Conservation (phyloP, 2,888 invertebrate species). For the Scaptodrosophila latifasciaeformis region DNA sequence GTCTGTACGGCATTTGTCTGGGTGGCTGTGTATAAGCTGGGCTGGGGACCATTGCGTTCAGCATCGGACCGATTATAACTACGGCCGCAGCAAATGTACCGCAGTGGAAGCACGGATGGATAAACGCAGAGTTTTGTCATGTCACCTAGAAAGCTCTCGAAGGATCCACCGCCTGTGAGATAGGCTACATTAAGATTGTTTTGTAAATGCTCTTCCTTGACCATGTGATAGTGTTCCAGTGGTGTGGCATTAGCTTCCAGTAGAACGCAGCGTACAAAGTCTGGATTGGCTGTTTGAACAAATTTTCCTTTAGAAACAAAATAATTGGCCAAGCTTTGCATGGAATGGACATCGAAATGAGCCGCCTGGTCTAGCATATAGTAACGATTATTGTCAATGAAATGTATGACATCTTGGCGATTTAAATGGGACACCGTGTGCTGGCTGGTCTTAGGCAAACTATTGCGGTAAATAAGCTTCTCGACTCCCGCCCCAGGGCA, state of each 20-base stretch:
- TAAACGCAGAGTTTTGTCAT: slow-evolving; percentile 80
- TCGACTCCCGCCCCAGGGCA: slow-evolving; percentile 76
- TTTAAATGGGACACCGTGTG: slow-evolving; percentile 64
- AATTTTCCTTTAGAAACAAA: slow-evolving; percentile 76
- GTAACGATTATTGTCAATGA: slow-evolving; percentile 77
- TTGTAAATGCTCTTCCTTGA: slow-evolving; percentile 76
- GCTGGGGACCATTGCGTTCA: slow-evolving; percentile 57
- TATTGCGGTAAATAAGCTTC: slow-evolving; percentile 61
- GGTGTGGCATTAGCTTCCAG: slow-evolving; percentile 81
- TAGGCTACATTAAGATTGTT: slow-evolving; percentile 79
- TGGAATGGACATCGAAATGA: slow-evolving; percentile 79
- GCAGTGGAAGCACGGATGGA: slow-evolving; percentile 80
- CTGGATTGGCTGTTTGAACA: slow-evolving; percentile 83
- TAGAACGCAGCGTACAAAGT: slow-evolving; percentile 85
- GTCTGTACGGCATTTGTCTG: slow-evolving; percentile 83
- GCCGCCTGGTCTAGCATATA: slow-evolving; percentile 83
- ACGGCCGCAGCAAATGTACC: slow-evolving; percentile 82
- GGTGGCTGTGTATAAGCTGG: slow-evolving; percentile 79
- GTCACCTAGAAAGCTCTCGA: slow-evolving; percentile 82
- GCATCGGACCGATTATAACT: slow-evolving; percentile 76
- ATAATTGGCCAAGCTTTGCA: slow-evolving; percentile 65
- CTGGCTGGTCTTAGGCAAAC: slow-evolving; percentile 9
- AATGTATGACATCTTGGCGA: slow-evolving; percentile 64
- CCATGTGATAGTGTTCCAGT: slow-evolving; percentile 78
- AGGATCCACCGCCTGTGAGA: slow-evolving; percentile 84